These are phyloP conservation scores for Trachops cirrhosus DNA, from an alignment of 2,797 vertebrate species.

Conservation along the genomic window DNA sequence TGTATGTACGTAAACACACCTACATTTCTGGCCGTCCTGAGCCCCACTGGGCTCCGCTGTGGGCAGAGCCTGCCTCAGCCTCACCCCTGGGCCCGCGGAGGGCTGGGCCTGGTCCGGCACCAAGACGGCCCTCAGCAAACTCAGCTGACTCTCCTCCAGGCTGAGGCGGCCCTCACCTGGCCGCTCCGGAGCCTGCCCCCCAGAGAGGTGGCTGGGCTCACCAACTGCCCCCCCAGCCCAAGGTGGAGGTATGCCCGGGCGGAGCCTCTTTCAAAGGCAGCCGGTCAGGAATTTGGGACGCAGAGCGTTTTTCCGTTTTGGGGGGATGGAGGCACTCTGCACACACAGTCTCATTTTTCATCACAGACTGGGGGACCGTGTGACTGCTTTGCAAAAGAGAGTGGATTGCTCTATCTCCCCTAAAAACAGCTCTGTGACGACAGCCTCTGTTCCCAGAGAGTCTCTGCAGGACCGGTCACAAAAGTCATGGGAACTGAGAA, in stretches of 20 bases:
- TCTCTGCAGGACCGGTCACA: neutral
- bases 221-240: neutral
- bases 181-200: neutral
- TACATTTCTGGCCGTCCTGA: neutral
- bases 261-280: neutral
- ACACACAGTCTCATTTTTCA: neutral
- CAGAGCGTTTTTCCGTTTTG: neutral
- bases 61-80: neutral
- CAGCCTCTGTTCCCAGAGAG: neutral
- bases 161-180: rapidly evolving
- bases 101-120: neutral
- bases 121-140: rapidly evolving
- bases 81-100: rapidly evolving
- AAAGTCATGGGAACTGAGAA: neutral
- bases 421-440: neutral
- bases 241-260: neutral
- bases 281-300: neutral
- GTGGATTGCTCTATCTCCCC: neutral
- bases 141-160: rapidly evolving
- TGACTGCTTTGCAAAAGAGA: neutral
- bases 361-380: neutral
- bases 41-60: neutral
- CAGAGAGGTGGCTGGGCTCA: neutral
- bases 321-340: neutral
- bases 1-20: neutral